Conservation (phyloP, 2,888 invertebrate species). For the Epistrophe grossulariae region DNA sequence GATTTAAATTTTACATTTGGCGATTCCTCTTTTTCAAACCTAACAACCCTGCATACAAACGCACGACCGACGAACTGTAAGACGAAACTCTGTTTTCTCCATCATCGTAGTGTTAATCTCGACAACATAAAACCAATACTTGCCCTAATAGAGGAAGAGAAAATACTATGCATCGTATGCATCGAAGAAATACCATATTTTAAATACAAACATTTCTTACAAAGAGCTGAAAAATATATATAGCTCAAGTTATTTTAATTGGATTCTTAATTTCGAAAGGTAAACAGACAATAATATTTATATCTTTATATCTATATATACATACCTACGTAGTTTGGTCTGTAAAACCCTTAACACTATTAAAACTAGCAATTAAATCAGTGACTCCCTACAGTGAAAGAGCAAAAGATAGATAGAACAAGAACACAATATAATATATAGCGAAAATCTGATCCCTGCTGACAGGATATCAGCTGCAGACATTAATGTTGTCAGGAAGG, state of each 20-base stretch:
- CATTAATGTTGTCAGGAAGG: slow-evolving; percentile 17
- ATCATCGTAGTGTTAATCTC: too few relatives aligned
- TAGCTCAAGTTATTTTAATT: slow-evolving; percentile 59
- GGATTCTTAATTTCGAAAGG: slow-evolving; percentile 45
- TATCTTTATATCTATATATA: too few relatives aligned
- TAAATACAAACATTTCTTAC: not conserved
- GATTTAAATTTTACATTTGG: too few relatives aligned
- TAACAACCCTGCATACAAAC: too few relatives aligned
- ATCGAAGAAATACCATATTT: not conserved
- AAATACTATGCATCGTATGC: too few relatives aligned
- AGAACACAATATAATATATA: not conserved
- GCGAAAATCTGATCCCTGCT: slow-evolving; percentile 39
- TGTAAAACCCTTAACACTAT: not conserved
- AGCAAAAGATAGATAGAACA: too few relatives aligned
- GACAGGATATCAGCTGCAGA: slow-evolving; percentile 42
- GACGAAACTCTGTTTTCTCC: too few relatives aligned
- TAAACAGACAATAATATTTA: slow-evolving; percentile 35
- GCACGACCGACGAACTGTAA: too few relatives aligned
- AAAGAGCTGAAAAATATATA: not conserved
- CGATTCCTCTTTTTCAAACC: too few relatives aligned
- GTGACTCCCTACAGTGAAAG: not conserved
- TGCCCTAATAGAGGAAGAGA: too few relatives aligned
- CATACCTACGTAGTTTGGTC: not conserved
- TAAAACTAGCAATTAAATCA: not conserved
- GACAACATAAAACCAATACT: too few relatives aligned